Evolutionary conservation across 2,113 vertebrate genomes (phyloP), one percentile per base, ranked within the genome.

Genomic region (Coptodon bakossiorum): DNA sequence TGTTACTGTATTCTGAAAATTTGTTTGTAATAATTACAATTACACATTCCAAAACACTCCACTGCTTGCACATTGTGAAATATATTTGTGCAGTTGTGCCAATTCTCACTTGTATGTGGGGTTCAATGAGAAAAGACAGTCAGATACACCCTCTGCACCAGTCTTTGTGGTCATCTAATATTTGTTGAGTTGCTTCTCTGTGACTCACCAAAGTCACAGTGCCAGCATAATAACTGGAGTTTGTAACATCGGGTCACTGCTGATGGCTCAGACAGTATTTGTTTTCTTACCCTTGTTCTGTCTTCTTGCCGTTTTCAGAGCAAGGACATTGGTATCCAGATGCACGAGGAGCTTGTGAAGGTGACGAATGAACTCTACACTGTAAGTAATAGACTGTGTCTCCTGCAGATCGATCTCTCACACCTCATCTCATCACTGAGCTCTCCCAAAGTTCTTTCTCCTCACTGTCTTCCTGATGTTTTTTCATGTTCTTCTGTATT

Each of bases 351-450:
- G 83, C 97, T 99, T 73, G 96, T 98, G 95, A 99, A 99, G 50
- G 99, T 99, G 96, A 99, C 99, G 68, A 99, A 99, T 1, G 99
- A 99, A 95, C 97, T 99, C 17, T 99, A 99, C 95, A 99, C 98
- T 83, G 99, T 99, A 94, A 98, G 98, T 97, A 85, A 81, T 63
- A 76, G 31, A 14, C 45, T 52, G 50, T 22, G 66, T 53, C 11
- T 89, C 56, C 88, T 88, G 16, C 80, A 83, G 87, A 80, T 90
- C 40, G 76, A 89, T 94, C 61, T 48, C 71, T 86, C 87, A 50
- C 61, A 54, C 57, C 81, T 88, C 57, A 52, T 86, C 87, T 86
- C 81, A 45, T 79, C 88, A 31, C 84, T n/a, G 43, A 80, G 27
- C 61, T 81, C 80, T 79, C 85, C 73, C 34, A 52, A 81, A 57